Conservation (phyloP, 1,140 invertebrate genomes). For the Asobara japonica region DNA sequence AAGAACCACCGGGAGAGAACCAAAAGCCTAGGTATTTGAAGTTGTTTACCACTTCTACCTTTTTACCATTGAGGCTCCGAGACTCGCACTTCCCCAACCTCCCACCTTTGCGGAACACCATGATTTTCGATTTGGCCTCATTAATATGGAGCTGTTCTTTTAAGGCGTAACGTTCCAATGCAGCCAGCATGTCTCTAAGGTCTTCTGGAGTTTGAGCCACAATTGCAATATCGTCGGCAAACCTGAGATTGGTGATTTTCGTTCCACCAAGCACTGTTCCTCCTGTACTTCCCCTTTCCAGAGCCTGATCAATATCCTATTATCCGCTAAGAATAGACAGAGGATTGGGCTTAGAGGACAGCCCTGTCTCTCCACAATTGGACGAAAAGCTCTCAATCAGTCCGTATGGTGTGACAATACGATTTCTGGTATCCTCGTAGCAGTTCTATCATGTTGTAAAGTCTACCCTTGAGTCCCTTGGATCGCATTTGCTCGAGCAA, state of each 20-base stretch:
- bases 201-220: conserved; percentile 10
- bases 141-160: conserved; percentile 20
- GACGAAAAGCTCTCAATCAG: conserved; percentile 11
- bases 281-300: background rate
- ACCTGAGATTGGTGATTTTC: conserved; percentile 10
- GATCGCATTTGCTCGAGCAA: background rate
- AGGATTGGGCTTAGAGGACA: background rate
- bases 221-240: conserved; percentile 23
- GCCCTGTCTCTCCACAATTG: background rate
- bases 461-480: background rate
- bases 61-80: background rate
- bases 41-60: background rate
- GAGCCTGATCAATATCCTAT: conserved; percentile 24
- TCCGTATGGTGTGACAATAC: background rate
- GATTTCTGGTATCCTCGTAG: background rate
- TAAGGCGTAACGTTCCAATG: conserved; percentile 4
- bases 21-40: background rate
- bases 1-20: background rate
- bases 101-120: conserved; percentile 24
- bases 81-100: background rate
- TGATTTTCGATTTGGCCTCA: conserved; percentile 26
- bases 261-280: conserved; percentile 14
- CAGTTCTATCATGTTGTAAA: background rate
- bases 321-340: conserved; percentile 19
- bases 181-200: conserved; percentile 3